Conservation (phyloP, 2,113 vertebrate genomes). For the Synodontis membranacea region DNA sequence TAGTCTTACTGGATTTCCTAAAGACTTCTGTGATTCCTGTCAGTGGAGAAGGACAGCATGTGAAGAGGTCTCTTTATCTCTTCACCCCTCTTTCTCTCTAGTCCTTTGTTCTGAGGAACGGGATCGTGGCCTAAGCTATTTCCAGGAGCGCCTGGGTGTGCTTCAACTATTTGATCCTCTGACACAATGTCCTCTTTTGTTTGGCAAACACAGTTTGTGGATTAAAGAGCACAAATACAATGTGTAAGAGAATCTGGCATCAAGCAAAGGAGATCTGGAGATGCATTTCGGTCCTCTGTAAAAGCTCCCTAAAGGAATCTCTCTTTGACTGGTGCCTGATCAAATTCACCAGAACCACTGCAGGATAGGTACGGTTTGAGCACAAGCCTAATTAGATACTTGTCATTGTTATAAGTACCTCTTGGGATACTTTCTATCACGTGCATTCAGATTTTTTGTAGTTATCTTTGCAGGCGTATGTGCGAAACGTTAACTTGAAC, state of each 20-base stretch:
- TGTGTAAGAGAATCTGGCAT: slow-evolving; percentile 40
- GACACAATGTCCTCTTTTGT: slow-evolving; percentile 54
- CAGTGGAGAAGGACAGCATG: background rate
- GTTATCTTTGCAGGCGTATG: slow-evolving; percentile 14
- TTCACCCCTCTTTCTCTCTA: slow-evolving; percentile 33
- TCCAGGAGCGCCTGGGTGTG: slow-evolving; percentile 54
- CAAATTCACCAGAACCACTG: background rate
- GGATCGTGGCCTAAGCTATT: slow-evolving; percentile 37
- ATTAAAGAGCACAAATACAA: slow-evolving; percentile 46
- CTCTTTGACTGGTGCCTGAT: background rate
- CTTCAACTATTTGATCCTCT: slow-evolving; percentile 59
- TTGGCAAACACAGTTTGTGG: slow-evolving; percentile 42
- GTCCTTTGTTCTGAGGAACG: slow-evolving; percentile 52
- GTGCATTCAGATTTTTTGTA: background rate
- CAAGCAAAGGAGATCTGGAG: slow-evolving; percentile 27
- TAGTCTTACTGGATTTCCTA: background rate
- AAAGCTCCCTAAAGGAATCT: background rate
- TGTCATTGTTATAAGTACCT: slow-evolving; percentile 1
- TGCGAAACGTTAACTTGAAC: slow-evolving; percentile 43
- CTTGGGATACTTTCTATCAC: background rate
- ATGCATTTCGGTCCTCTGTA: slow-evolving; percentile 3
- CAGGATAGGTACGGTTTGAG: background rate
- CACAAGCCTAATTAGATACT: background rate
- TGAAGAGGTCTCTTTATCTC: slow-evolving; percentile 31
- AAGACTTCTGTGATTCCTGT: background rate